Percentiles rank a stretch among this genome's conserved stretches.
Evolutionary conservation across 2,888 invertebrate species (phyloP).

Genomic region (Rugalucina vietnamica): DNA sequence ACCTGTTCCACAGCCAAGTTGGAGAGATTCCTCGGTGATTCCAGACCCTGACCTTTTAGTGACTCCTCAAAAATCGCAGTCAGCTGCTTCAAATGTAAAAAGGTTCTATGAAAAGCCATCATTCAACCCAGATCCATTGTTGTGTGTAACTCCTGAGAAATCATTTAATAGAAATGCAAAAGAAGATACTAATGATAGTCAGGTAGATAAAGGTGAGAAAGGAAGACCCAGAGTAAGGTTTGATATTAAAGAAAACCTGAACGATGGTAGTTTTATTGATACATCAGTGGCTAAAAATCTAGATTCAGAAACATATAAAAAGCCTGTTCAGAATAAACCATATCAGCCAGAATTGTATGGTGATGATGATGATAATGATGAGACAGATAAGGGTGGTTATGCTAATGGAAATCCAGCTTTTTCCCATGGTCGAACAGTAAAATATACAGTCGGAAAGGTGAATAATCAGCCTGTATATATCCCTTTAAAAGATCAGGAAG

Average conservation of each 20-base stretch:
- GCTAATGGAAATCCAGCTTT: constrained; percentile 15
- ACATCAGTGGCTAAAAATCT: constrained; percentile 39
- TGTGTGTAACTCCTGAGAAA: constrained; percentile 75
- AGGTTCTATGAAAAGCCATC: constrained; percentile 30
- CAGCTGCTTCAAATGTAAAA: not conserved
- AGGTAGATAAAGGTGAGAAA: not conserved
- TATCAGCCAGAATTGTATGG: constrained; percentile 62
- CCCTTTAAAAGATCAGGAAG: constrained; percentile 19
- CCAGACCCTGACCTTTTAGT: constrained; percentile 70
- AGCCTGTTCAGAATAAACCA: constrained; percentile 50
- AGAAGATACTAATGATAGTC: constrained; percentile 1
- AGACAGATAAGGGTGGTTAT: not conserved
- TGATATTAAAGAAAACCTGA: constrained; percentile 62
- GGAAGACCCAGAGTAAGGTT: constrained; percentile 66
- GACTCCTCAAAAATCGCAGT: constrained; percentile 64
- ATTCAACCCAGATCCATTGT: constrained; percentile 66
- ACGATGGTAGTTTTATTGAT: constrained; percentile 29
- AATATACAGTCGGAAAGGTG: constrained; percentile 53
- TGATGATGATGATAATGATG: constrained; percentile 47
- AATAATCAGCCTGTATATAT: constrained; percentile 53
- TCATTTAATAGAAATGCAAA: not conserved
- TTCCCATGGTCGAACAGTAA: constrained; percentile 48
- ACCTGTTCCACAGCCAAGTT: constrained; percentile 57
- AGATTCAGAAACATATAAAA: constrained; percentile 26
- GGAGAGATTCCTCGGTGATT: constrained; percentile 54